A percentile compares a stretch with the other conserved stretches of the same genome.
These are phyloP conservation scores for Pyrgilauda ruficollis DNA, from an alignment of 2,113 vertebrate genomes.

Conservation along the genomic window DNA sequence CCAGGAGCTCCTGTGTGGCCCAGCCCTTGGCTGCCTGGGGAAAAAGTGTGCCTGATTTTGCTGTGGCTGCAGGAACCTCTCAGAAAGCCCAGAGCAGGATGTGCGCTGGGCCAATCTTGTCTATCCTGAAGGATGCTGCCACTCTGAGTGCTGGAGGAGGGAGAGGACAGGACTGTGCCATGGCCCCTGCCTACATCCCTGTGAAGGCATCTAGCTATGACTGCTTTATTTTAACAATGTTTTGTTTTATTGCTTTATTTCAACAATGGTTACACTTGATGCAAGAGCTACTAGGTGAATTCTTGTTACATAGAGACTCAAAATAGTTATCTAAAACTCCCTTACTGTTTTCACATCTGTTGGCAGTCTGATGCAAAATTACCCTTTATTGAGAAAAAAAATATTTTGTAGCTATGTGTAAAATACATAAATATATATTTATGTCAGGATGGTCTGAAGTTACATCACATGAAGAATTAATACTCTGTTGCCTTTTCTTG, in stretches of 20 bases:
- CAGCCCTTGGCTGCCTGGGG: neutral
- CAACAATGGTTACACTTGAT: neutral
- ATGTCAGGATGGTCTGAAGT: neutral
- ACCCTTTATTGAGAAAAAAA: neutral
- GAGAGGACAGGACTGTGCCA: neutral
- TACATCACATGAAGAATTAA: neutral
- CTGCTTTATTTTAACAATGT: neutral
- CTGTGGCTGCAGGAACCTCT: accelerated
- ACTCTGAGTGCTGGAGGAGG: neutral
- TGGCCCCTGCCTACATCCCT: neutral
- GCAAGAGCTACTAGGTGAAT: neutral
- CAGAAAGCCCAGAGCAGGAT: neutral
- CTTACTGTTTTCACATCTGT: neutral
- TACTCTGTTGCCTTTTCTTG: neutral
- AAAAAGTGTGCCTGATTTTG: neutral
- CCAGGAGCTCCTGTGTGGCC: neutral
- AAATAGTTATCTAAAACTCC: neutral
- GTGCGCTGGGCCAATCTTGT: neutral
- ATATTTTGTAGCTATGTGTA: neutral
- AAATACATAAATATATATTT: neutral
- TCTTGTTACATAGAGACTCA: neutral
- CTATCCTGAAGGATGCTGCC: neutral
- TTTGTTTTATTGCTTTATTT: neutral
- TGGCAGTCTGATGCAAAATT: neutral
- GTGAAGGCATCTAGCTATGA: neutral